Evolutionary conservation across 2,797 vertebrate genomes (phyloP), one percentile per base, ranked within the genome.

Genomic region (Oryzias dopingdopingensis): DNA sequence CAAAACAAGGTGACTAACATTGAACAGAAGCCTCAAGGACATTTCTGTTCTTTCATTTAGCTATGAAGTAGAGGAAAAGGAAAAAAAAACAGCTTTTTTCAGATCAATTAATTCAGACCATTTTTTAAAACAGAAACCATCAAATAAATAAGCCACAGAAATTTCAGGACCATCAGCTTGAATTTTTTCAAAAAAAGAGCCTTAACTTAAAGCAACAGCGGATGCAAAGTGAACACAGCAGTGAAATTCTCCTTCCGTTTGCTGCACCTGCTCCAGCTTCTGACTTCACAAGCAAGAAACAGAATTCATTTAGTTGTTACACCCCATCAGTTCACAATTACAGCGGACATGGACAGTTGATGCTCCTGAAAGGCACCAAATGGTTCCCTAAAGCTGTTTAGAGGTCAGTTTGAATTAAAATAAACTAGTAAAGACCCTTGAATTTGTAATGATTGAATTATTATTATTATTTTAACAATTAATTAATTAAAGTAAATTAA

Each of bases 1-100:
- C 44, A 72, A 56, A 77, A 63, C 71, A 67, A 65, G 53, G 67
- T 87, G 83, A 86, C 67, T 81, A 79, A 89, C 71, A 61, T 42
- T 56, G 55, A 72, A 58, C n/a, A 44, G 13, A 66, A 49, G 64
- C 51, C 78, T 67, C 0, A 5, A 72, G 77, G 77, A 65, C 24
- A 42, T 67, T 54, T 42, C 20, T 76, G 66, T 77, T 80, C 72
- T 78, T 63, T 82, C 42, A 26, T 54, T 15, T 29, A 26, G 55
- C 49, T 41, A 66, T 44, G 70, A 80, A 72, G 73, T 52, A 46
- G 45, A 59, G 47, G 53, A 4, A 49, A 42, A 18, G 47, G 24
- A 26, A 58, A 59, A 26, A 18, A 18, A 41, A 60, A 20, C 22
- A 51, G 69, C 82, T 60, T 67, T 29, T 61, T 70, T 79, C 80